Evolutionary conservation across 1,140 invertebrate genomes (phyloP), one percentile per base, ranked within the genome.

Genomic region (Hirudo medicinalis): DNA sequence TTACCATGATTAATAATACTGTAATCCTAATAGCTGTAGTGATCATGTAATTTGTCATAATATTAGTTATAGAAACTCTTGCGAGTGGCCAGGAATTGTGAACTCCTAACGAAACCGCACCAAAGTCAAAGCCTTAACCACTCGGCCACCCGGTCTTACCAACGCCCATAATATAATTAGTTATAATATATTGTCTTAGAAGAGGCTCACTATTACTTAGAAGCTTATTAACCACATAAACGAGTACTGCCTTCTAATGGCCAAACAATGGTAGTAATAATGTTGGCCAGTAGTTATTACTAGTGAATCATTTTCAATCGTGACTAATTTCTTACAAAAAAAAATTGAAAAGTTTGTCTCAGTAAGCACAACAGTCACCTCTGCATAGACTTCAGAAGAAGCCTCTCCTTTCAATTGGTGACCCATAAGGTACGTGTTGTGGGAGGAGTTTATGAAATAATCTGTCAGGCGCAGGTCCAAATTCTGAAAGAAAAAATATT

Each of bases 401-500:
- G 91, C 92, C 80, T 94, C 83, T 15, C 85, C 91, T 82, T 93
- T 95, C 25, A 97, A 83, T 81, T 97, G 93, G 83, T 96, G 92
- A 0, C 92, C 92, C 0, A 92, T 95, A 20, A 97, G 84, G 82
- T 97, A 97, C 2, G 94, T 97, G 79, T 97, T 97, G 81, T 97
- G 94, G 43, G 92, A 95, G 53, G 92, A 94, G 0, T 92, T 91
- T 67, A 97, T 92, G 83, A 92, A 97, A 82, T 97, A 97, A 78
- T 94, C 90, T 49, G 91, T 92, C 69, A 97, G 82, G 0, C 93
- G 90, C 74, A 91, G 88, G 72, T 89, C 86, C 90, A 97, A 92
- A 73, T 92, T 88, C 78, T 85, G 75, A 6, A 63, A 13, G n/a
- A 1, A 54, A n/a, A 13, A 29, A 13, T 32, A 40, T 22, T 32